These are phyloP conservation scores for Parelbella ahira DNA, from an alignment of 2,888 invertebrate genomes.

Conservation along the genomic window DNA sequence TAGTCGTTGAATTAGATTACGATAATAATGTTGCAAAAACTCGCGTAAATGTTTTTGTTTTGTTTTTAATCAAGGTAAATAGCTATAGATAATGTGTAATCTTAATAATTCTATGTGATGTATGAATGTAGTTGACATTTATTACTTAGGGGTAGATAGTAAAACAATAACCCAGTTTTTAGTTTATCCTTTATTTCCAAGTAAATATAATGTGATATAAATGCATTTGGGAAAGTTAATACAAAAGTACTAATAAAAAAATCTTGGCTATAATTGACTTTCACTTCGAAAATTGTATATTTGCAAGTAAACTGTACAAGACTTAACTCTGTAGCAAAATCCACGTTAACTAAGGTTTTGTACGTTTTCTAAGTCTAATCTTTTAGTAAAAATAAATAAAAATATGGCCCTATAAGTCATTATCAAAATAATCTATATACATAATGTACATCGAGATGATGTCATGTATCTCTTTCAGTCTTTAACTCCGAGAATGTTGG, in stretches of 20 bases:
- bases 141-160: constrained; percentile 27
- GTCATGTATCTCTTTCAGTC: constrained; percentile 33
- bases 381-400: constrained; percentile 30
- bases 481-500: constrained; percentile 27
- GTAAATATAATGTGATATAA: constrained; percentile 48
- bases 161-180: constrained; percentile 21
- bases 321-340: constrained; percentile 8
- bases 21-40: too few relatives aligned
- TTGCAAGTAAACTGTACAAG: constrained; percentile 7
- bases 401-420: constrained; percentile 13
- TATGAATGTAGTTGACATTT: too few relatives aligned
- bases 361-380: constrained; percentile 24
- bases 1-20: too few relatives aligned
- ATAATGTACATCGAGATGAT: constrained; percentile 23
- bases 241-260: constrained; percentile 48
- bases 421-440: constrained; percentile 24
- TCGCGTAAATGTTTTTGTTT: too few relatives aligned
- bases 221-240: constrained; percentile 62
- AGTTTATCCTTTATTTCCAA: constrained; percentile 42
- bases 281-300: constrained; percentile 17
- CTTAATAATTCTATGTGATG: too few relatives aligned
- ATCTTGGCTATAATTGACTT: constrained; percentile 27
- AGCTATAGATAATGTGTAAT: too few relatives aligned
- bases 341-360: constrained; percentile 24
- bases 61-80: too few relatives aligned